Evolutionary conservation across 2,113 vertebrate genomes (phyloP).

Genomic region (Geococcyx californianus): DNA sequence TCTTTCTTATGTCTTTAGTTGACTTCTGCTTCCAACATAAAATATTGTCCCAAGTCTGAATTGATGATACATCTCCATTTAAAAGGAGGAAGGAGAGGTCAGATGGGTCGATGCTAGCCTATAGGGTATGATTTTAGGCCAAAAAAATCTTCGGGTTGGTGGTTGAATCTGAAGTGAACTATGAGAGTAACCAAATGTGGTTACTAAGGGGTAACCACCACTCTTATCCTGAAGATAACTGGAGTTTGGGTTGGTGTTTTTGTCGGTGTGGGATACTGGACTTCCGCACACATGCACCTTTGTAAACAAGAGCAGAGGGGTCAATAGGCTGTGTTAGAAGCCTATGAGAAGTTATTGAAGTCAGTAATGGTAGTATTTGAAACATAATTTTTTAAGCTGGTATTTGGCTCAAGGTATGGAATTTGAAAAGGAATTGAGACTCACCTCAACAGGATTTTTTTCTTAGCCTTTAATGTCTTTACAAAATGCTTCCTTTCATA

Average conservation of each 20-base stretch:
- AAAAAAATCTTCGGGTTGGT: not conserved
- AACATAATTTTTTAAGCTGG: not conserved
- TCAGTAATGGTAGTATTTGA: not conserved
- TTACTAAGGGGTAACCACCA: not conserved
- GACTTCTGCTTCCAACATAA: not conserved
- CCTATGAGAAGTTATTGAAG: not conserved
- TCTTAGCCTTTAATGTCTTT: not conserved
- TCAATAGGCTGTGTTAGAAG: not conserved
- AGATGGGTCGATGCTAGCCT: not conserved
- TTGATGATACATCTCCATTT: not conserved
- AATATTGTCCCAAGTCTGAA: not conserved
- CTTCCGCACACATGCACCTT: not conserved
- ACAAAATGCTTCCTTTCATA: not conserved
- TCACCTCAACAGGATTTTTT: not conserved
- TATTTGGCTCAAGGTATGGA: not conserved
- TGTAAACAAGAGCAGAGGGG: not conserved
- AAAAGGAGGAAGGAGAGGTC: not conserved
- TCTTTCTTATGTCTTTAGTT: not conserved
- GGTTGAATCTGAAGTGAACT: not conserved
- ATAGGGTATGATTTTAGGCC: not conserved
- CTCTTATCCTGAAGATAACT: not conserved
- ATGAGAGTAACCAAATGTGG: not conserved
- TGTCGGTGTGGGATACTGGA: not conserved
- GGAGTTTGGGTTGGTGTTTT: not conserved
- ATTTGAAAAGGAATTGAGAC: not conserved